Evolutionary conservation across 1,140 invertebrate genomes (phyloP).

Genomic region (Atopsyche davidsoni): DNA sequence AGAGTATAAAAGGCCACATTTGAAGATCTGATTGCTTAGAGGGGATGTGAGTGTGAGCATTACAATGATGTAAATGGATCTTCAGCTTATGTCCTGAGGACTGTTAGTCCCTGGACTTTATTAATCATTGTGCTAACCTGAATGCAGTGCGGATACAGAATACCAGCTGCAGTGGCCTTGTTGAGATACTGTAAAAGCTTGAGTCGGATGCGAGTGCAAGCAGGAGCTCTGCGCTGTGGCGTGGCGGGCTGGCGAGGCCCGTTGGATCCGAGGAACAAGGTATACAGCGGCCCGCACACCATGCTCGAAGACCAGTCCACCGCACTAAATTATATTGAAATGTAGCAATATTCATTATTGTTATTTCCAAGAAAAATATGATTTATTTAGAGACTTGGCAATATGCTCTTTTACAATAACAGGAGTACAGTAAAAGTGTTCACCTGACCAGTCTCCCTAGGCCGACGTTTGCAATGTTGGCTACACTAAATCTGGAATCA

Average conservation of each 20-base stretch:
- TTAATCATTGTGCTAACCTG: slow-evolving; percentile 60
- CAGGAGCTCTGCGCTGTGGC: slow-evolving; percentile 52
- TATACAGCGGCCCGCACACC: slow-evolving; percentile 67
- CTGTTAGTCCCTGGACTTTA: too few species aligned
- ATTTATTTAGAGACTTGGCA: neutral
- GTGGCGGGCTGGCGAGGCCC: slow-evolving; percentile 33
- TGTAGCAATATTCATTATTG: slow-evolving; percentile 2
- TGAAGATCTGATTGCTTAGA: too few species aligned
- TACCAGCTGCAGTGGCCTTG: slow-evolving; percentile 69
- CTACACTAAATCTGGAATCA: slow-evolving; percentile 78
- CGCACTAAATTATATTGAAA: slow-evolving; percentile 46
- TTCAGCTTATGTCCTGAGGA: too few species aligned
- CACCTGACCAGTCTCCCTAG: slow-evolving; percentile 67
- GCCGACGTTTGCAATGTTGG: slow-evolving; percentile 70
- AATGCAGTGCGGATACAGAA: slow-evolving; percentile 72
- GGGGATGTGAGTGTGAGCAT: too few species aligned
- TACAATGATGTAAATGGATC: too few species aligned
- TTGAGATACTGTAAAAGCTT: slow-evolving; percentile 81
- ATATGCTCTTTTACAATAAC: neutral
- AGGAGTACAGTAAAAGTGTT: slow-evolving; percentile 17
- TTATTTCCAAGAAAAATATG: neutral
- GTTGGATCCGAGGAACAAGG: slow-evolving; percentile 67
- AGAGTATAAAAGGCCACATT: too few species aligned
- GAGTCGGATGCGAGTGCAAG: slow-evolving; percentile 72
- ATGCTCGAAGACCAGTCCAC: slow-evolving; percentile 69